phyloP scores from a whole-genome alignment of 2,113 vertebrate species.

The Syrrhaptes paradoxus region DNA sequence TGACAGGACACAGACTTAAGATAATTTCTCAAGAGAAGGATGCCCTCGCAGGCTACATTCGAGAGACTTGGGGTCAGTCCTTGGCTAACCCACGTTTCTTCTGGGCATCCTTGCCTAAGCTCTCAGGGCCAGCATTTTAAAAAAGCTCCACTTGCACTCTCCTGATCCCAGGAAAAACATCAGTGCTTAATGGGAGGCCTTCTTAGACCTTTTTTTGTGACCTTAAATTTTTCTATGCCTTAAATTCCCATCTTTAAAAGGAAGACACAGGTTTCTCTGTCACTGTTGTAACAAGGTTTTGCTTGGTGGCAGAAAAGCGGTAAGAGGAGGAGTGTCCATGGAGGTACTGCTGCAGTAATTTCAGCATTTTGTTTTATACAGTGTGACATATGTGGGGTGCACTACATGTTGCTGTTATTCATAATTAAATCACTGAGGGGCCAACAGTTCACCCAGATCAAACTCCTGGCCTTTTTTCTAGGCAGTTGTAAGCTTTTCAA shows the following conservation, averaged over 20 bases:
- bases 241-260: not conserved
- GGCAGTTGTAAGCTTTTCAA: constrained; percentile 19
- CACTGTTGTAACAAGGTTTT: not conserved
- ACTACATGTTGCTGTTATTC: not conserved
- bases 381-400: not conserved
- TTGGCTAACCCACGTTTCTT: not conserved
- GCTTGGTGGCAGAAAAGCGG: not conserved
- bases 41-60: not conserved
- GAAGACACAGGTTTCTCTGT: not conserved
- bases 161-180: not conserved
- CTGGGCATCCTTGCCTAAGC: not conserved
- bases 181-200: not conserved
- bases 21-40: not conserved
- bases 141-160: not conserved
- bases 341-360: not conserved
- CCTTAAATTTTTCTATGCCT: not conserved
- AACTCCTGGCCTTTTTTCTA: constrained; percentile 17
- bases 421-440: constrained; percentile 9
- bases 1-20: not conserved
- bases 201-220: not conserved
- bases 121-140: not conserved
- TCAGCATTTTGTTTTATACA: not conserved
- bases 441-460: not conserved
- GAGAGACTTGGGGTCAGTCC: not conserved
- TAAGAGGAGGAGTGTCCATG: not conserved